These are phyloP conservation scores for Chironomus tepperi DNA, from an alignment of 1,140 invertebrate species.

Conservation along the genomic window DNA sequence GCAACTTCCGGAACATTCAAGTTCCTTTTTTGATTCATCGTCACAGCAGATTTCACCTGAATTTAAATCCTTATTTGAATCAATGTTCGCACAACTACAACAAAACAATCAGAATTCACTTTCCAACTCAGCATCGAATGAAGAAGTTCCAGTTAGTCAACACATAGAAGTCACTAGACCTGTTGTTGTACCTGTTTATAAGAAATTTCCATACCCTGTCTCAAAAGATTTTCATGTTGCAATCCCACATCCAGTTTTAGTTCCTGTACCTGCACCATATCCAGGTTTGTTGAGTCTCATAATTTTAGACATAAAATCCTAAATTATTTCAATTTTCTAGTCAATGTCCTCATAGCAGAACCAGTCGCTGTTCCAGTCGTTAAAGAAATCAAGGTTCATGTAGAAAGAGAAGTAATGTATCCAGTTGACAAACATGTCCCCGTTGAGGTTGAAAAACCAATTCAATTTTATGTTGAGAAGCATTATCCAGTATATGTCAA, in stretches of 20 bases:
- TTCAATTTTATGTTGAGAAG: not conserved
- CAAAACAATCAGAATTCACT: not conserved
- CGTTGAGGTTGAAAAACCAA: not conserved
- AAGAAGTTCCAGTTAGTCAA: not conserved
- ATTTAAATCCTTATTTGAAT: too few species aligned
- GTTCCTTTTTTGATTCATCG: not conserved
- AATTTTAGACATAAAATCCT: too few species aligned
- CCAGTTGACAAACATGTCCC: not conserved
- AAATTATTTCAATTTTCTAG: too few species aligned
- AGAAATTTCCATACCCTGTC: conserved; percentile 11
- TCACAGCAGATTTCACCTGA: not conserved
- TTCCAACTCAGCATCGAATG: not conserved
- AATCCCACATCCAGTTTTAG: conserved; percentile 7
- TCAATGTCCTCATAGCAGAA: not conserved
- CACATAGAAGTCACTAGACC: not conserved
- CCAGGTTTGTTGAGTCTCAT: not conserved
- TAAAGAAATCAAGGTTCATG: not conserved
- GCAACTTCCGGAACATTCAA: too few species aligned
- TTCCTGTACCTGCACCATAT: not conserved
- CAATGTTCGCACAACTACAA: too few species aligned
- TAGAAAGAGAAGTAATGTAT: conserved; percentile 10
- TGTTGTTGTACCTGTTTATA: not conserved
- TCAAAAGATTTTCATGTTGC: not conserved
- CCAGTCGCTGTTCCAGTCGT: not conserved
- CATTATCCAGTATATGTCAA: not conserved